Base-by-base conservation (phyloP, 2,113 vertebrate species). In the Lagopus leucura region DNA sequence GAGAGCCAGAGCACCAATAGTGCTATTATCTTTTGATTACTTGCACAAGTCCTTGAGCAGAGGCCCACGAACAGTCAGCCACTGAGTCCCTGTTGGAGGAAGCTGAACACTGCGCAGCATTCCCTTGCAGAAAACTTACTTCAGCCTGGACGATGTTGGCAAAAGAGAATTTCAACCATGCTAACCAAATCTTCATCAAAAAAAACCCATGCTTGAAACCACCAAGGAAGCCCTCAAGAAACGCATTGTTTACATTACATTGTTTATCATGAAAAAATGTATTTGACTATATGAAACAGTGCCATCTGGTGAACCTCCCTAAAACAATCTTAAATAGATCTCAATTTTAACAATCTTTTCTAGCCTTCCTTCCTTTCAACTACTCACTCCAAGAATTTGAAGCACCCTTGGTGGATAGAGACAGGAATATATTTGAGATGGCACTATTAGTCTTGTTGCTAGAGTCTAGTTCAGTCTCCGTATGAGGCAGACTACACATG, bases 361-460 rank as follows among this genome's bases (percentile, higher is more conserved):
- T 66, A 12, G 34, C 83, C 22, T 38, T 79, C 32, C 61, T 84
- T 70, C 27, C 30, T 82, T 82, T 73, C 45, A 89, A 36, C 19
- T 85, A 32, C 70, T 89, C 40, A 76, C 15, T 40, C 64, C 45
- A 71, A 67, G 64, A 86, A 93, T 40, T 30, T 36, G 50, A 92
- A 78, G 45, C 67, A 17, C 16, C 47, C 38, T 55, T 86, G 60
- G 32, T 81, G 43, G 48, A 47, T 74, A 77, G 83, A 74, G 54
- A 93, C 64, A 71, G 32, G 13, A 82, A 78, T 75, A 12, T 42
- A 82, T 87, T 92, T 87, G 84, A 89, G 65, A 48, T 8, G 17
- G 38, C 13, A 75, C 43, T 93, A 93, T 90, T 84, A 65, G 34
- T 92, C 38, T 65, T 36, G 8, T 83, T 84, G 52, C 47, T 78